A percentile compares a stretch with the other conserved stretches of the same genome.
Evolutionary conservation across 2,888 invertebrate genomes (phyloP).

Genomic region (Eupithecia centaureata): DNA sequence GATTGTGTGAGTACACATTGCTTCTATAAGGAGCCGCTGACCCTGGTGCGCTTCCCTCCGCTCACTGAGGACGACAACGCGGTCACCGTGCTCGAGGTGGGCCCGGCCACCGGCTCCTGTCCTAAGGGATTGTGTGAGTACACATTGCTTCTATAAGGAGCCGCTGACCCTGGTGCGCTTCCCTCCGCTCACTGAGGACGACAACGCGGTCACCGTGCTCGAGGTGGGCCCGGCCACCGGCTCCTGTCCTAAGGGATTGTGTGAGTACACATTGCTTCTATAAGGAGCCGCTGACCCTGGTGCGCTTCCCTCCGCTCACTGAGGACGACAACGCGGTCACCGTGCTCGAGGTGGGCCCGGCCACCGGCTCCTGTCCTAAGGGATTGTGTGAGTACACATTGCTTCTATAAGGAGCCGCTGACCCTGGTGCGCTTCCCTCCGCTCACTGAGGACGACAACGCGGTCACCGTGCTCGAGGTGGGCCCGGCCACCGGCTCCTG

Average conservation of each 20-base stretch:
- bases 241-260: slow-evolving; percentile 92
- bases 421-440: no score
- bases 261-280: slow-evolving; percentile 83
- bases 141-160: slow-evolving; percentile 85
- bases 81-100: slow-evolving; percentile 91
- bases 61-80: slow-evolving; percentile 84
- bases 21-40: slow-evolving; percentile 92
- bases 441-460: no score
- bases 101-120: slow-evolving; percentile 92
- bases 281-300: slow-evolving; percentile 92
- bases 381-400: slow-evolving; percentile 87
- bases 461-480: no score
- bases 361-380: slow-evolving; percentile 93
- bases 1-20: slow-evolving; percentile 86
- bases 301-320: slow-evolving; percentile 88
- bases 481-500: no score
- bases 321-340: slow-evolving; percentile 86
- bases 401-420: no score
- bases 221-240: slow-evolving; percentile 94
- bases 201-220: slow-evolving; percentile 88
- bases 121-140: slow-evolving; percentile 91
- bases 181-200: slow-evolving; percentile 85
- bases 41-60: slow-evolving; percentile 90
- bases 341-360: slow-evolving; percentile 92
- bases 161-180: slow-evolving; percentile 92